Percentiles rank a stretch among this genome's conserved stretches.
Evolutionary conservation across 92 coral and sea anemone genomes (phyloP).

Genomic region (Bergia sp.): DNA sequence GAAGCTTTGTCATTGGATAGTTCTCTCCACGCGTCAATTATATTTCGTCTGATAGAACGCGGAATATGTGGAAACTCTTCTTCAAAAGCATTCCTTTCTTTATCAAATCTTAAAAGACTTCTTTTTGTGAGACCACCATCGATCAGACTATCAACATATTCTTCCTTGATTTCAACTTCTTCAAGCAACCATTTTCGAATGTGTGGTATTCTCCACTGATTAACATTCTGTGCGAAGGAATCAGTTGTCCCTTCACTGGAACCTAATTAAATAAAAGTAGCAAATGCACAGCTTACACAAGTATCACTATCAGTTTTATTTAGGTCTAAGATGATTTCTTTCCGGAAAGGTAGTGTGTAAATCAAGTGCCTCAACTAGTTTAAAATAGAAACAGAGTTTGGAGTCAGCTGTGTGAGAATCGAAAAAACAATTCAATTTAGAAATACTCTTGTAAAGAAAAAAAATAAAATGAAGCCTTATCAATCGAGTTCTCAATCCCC

Average conservation of each 20-base stretch:
- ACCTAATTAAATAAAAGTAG: neutral
- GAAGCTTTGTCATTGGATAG: neutral
- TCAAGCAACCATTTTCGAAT: slow-evolving; percentile 35
- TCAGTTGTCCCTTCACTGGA: neutral
- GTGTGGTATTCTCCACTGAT: slow-evolving; percentile 32
- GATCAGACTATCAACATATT: slow-evolving; percentile 21
- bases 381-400: too few relatives aligned
- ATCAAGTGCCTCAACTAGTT: too few relatives aligned
- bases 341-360: too few relatives aligned
- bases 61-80: slow-evolving; percentile 35
- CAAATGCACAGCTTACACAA: neutral
- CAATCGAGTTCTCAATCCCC: too few relatives aligned
- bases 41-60: slow-evolving; percentile 43
- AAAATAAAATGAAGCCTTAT: too few relatives aligned
- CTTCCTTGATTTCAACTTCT: slow-evolving; percentile 37
- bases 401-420: too few relatives aligned
- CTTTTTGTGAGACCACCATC: slow-evolving; percentile 42
- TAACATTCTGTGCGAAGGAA: slow-evolving; percentile 13
- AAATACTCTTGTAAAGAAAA: too few relatives aligned
- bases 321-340: too few relatives aligned
- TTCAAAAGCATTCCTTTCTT: slow-evolving; percentile 33
- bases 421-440: too few relatives aligned
- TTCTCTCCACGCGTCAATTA: slow-evolving; percentile 42
- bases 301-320: too few relatives aligned
- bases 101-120: slow-evolving; percentile 30